phyloP scores from a whole-genome alignment of 92 coral and sea anemone species.

The Phenganax marumi region DNA sequence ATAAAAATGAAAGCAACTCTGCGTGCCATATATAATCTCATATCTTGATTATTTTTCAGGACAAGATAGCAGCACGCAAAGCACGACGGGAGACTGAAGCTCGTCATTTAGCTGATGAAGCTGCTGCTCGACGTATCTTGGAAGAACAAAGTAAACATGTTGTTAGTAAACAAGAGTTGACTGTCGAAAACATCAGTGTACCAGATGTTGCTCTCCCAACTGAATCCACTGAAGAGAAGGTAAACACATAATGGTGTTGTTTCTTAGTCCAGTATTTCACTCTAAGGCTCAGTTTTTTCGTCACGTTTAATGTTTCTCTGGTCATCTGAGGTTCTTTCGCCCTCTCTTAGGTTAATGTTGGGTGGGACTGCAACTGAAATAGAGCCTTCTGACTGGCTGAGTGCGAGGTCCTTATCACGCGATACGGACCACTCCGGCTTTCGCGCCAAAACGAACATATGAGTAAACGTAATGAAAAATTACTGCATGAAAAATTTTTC shows the following conservation, averaged over 20 bases:
- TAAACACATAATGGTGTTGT: conserved; percentile 17
- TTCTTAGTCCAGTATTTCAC: too few species aligned
- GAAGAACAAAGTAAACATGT: conserved; percentile 95
- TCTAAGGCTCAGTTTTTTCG: too few species aligned
- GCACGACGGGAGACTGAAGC: conserved; percentile 98
- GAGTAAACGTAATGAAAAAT: too few species aligned
- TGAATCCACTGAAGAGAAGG: conserved; percentile 93
- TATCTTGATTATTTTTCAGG: conserved; percentile 45
- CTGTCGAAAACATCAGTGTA: conserved; percentile 81
- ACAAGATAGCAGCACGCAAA: conserved; percentile 91
- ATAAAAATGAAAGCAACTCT: not conserved
- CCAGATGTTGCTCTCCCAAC: conserved; percentile 84
- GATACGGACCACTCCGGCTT: too few species aligned
- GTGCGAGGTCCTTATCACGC: too few species aligned
- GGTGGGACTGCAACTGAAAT: too few species aligned
- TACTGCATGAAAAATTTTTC: too few species aligned
- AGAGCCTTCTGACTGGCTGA: too few species aligned
- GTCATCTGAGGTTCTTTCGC: too few species aligned
- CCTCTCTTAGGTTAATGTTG: too few species aligned
- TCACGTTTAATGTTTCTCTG: too few species aligned
- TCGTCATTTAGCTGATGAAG: conserved; percentile 85
- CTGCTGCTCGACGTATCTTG: conserved; percentile 89
- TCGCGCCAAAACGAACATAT: too few species aligned
- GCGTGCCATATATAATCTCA: not conserved
- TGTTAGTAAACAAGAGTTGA: conserved; percentile 78